Percentiles rank a stretch among this genome's conserved stretches.
Conservation (phyloP, 2,797 vertebrate species). For the Morelia viridis region DNA sequence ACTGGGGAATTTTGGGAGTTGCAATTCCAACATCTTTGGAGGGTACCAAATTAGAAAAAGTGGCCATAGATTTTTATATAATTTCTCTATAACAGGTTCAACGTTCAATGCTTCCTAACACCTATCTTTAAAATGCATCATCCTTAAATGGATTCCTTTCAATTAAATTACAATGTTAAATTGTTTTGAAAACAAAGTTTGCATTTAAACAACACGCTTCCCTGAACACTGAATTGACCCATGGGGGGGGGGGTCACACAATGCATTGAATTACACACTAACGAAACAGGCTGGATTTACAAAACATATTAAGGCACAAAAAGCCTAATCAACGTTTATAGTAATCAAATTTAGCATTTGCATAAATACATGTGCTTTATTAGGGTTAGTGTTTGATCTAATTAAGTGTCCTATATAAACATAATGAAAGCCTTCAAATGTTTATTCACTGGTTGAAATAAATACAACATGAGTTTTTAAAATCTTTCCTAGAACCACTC, state of each 20-base stretch:
- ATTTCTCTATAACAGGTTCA: background rate
- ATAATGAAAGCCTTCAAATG: background rate
- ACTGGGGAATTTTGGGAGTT: no score
- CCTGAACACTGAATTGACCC: background rate
- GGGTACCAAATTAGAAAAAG: no score
- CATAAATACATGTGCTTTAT: background rate
- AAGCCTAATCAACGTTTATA: background rate
- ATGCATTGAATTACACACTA: background rate
- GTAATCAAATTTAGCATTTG: background rate
- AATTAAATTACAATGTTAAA: background rate
- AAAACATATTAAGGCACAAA: background rate
- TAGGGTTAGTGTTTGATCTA: background rate
- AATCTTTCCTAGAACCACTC: conserved; percentile 1
- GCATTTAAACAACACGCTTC: background rate
- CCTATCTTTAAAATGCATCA: background rate
- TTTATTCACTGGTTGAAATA: background rate
- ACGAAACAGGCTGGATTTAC: background rate
- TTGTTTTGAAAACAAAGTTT: background rate
- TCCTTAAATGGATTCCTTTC: background rate
- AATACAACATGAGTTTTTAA: background rate
- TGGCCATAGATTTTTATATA: background rate
- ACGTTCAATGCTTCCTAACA: background rate
- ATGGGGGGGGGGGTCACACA: background rate
- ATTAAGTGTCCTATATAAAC: background rate
- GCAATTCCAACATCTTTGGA: no score